Percentiles rank a stretch among this genome's conserved stretches.
phyloP scores from a whole-genome alignment of 2,888 invertebrate species.

The Perizoma affinitatum region DNA sequence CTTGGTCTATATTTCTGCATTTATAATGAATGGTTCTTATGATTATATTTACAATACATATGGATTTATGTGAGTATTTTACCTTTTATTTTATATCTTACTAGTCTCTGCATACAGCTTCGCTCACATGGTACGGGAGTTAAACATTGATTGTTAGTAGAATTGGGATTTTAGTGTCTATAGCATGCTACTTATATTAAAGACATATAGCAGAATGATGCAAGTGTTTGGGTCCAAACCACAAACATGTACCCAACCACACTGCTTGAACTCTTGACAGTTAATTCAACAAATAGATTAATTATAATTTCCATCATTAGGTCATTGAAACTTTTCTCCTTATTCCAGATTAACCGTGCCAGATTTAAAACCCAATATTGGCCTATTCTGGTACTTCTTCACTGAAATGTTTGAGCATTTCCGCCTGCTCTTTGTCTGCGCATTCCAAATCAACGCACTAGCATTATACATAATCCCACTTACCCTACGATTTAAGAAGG shows the following conservation, averaged over 20 bases:
- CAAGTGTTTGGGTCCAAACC: no score
- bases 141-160: no score
- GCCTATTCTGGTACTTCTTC: slow-evolving; percentile 99
- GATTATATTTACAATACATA: slow-evolving; percentile 88
- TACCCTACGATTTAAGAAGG: slow-evolving; percentile 89
- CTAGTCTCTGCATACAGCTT: slow-evolving; percentile 16
- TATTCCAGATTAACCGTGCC: slow-evolving; percentile 92
- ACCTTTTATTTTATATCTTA: slow-evolving; percentile 5
- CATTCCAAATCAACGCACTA: slow-evolving; percentile 98
- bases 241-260: no score
- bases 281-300: no score
- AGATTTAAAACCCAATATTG: slow-evolving; percentile 98
- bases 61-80: slow-evolving; percentile 90
- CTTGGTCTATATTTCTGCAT: slow-evolving; percentile 85
- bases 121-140: no score
- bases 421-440: slow-evolving; percentile 95
- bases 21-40: slow-evolving; percentile 86
- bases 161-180: no score
- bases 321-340: slow-evolving; percentile 18
- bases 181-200: no score
- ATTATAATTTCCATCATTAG: no score
- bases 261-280: no score
- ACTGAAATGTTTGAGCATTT: slow-evolving; percentile 99
- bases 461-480: slow-evolving; percentile 96
- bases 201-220: no score